Percentiles rank a stretch among this genome's conserved stretches.
Conservation (phyloP, 2,888 invertebrate species). For the Luffia ferchaultella region DNA sequence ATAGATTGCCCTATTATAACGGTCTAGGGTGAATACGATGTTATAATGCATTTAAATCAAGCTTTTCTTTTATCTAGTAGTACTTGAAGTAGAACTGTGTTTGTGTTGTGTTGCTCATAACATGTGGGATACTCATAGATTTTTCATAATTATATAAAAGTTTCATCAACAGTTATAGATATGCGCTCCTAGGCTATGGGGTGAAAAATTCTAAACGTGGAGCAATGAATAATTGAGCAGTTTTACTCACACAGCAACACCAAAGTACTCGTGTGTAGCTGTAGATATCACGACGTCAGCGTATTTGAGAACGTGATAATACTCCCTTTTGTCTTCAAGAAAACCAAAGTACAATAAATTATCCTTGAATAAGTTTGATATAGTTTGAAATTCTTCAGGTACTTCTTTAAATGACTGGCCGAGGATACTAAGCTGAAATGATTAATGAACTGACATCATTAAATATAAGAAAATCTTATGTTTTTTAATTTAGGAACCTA, state of each 20-base stretch:
- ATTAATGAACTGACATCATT: too few relatives aligned
- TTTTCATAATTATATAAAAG: not conserved
- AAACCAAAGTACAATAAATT: constrained; percentile 69
- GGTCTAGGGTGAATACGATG: too few relatives aligned
- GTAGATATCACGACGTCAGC: constrained; percentile 77
- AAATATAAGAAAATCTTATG: too few relatives aligned
- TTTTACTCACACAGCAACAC: constrained; percentile 72
- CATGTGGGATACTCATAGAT: too few relatives aligned
- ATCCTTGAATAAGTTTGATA: constrained; percentile 43
- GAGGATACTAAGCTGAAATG: constrained; percentile 46
- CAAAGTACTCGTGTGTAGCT: constrained; percentile 79
- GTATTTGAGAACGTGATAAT: constrained; percentile 57
- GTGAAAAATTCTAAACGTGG: not conserved
- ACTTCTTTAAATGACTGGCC: constrained; percentile 70
- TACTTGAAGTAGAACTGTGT: too few relatives aligned
- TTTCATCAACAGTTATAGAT: not conserved
- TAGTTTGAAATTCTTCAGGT: constrained; percentile 67
- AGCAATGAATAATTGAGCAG: constrained; percentile 2
- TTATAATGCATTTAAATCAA: too few relatives aligned
- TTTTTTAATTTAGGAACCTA: too few relatives aligned
- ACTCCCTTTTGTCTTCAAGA: constrained; percentile 58
- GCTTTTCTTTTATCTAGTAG: too few relatives aligned
- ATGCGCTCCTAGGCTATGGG: not conserved
- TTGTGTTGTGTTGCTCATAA: too few relatives aligned
- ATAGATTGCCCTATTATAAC: too few relatives aligned